phyloP scores from a whole-genome alignment of 2,888 invertebrate genomes.

The Orthosia gothica region DNA sequence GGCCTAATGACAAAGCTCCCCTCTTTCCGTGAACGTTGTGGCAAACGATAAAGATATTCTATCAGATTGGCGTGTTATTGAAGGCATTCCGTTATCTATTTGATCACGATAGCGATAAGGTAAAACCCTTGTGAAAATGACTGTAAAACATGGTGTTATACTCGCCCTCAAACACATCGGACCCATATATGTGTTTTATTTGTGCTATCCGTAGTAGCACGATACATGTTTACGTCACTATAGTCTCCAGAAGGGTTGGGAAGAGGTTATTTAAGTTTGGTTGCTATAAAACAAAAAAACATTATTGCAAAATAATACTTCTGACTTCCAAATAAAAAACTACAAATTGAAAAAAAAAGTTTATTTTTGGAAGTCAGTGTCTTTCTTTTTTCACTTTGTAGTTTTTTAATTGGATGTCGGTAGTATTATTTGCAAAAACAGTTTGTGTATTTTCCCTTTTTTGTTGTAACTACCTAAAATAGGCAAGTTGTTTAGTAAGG shows the following conservation, averaged over 20 bases:
- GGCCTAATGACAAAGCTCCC: not conserved
- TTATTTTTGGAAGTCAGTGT: no score
- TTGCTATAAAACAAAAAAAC: no score
- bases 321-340: no score
- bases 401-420: no score
- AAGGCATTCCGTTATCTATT: not conserved
- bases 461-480: no score
- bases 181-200: not conserved
- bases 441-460: no score
- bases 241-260: not conserved
- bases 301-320: no score
- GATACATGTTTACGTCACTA: not conserved
- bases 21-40: not conserved
- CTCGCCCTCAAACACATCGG: not conserved
- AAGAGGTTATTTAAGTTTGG: no score
- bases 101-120: slow-evolving; percentile 13
- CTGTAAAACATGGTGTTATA: not conserved
- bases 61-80: slow-evolving; percentile 11
- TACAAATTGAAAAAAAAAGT: no score
- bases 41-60: slow-evolving; percentile 10
- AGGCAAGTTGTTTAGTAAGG: no score
- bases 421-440: no score
- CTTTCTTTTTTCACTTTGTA: no score
- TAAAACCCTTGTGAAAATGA: not conserved
- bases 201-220: not conserved